These are phyloP conservation scores for Phaetusa simplex DNA, from an alignment of 2,113 vertebrate genomes.

Conservation along the genomic window DNA sequence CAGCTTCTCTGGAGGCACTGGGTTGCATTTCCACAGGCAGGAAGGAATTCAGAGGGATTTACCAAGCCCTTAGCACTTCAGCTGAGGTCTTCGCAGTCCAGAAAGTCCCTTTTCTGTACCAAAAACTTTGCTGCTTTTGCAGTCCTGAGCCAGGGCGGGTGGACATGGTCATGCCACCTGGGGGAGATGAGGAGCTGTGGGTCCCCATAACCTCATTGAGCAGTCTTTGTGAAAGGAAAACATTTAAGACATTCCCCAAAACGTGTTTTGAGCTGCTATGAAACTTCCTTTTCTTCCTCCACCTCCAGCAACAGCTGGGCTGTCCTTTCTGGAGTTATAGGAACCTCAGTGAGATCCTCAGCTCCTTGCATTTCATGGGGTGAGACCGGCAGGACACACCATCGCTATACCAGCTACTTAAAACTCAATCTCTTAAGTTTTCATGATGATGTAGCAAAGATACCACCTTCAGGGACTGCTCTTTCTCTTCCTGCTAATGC, in stretches of 20 bases:
- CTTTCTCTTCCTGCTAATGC: not conserved
- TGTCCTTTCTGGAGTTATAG: not conserved
- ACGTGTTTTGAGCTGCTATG: not conserved
- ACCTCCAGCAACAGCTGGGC: not conserved
- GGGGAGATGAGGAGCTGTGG: not conserved
- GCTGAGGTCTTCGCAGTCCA: not conserved
- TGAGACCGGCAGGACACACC: not conserved
- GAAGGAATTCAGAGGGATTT: not conserved
- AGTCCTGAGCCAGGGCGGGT: not conserved
- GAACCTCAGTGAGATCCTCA: not conserved
- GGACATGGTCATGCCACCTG: rapidly evolving
- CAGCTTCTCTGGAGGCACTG: not conserved
- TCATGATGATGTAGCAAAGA: not conserved
- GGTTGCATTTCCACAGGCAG: not conserved
- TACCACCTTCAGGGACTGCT: not conserved
- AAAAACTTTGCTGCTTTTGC: not conserved
- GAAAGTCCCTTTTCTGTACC: not conserved
- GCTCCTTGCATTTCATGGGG: not conserved
- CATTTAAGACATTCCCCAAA: not conserved
- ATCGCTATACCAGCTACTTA: not conserved
- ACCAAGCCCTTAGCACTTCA: not conserved
- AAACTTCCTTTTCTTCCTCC: not conserved
- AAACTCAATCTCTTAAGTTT: not conserved
- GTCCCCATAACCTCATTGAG: not conserved
- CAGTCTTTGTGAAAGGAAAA: not conserved